A percentile compares a stretch with the other conserved stretches of the same genome.
phyloP scores from a whole-genome alignment of 2,113 vertebrate species.

The Channa argus region DNA sequence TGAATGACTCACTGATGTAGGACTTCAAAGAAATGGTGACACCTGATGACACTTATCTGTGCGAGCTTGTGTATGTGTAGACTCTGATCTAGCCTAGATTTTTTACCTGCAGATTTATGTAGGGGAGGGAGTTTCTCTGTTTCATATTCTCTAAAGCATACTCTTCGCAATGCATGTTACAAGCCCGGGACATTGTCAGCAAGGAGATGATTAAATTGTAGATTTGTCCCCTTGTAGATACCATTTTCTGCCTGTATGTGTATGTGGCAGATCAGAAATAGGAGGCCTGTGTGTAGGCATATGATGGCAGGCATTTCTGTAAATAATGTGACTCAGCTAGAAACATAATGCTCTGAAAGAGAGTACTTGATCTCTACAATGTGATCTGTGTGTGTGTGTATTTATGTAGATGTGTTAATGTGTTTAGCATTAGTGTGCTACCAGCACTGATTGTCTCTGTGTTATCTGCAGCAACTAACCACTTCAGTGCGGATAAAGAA shows the following conservation, averaged over 20 bases:
- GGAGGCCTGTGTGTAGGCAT: constrained; percentile 59
- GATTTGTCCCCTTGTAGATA: constrained; percentile 9
- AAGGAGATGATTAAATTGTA: constrained; percentile 25
- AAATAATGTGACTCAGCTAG: constrained; percentile 76
- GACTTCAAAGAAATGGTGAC: constrained; percentile 30
- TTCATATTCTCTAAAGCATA: constrained; percentile 28
- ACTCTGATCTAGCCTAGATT: constrained; percentile 21
- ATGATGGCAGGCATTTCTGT: constrained; percentile 51
- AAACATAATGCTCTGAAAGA: constrained; percentile 63
- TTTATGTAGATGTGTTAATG: constrained; percentile 22
- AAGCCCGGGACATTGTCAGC: constrained; percentile 3
- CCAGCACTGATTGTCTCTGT: constrained; percentile 38
- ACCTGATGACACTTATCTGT: constrained; percentile 50
- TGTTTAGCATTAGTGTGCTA: constrained; percentile 20
- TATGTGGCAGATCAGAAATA: constrained; percentile 50
- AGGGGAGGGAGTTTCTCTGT: constrained; percentile 9
- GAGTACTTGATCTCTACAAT: constrained; percentile 54
- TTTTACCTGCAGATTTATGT: constrained; percentile 28
- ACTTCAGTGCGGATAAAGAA: constrained; percentile 44
- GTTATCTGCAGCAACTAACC: constrained; percentile 55
- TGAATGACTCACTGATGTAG: constrained; percentile 61
- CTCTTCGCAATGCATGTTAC: constrained; percentile 25
- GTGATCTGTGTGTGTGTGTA: constrained; percentile 16
- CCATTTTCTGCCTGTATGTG: constrained; percentile 25
- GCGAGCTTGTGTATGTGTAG: constrained; percentile 29